Evolutionary conservation across 1,140 invertebrate genomes (phyloP).

Genomic region (Aphaenogaster rudis): DNA sequence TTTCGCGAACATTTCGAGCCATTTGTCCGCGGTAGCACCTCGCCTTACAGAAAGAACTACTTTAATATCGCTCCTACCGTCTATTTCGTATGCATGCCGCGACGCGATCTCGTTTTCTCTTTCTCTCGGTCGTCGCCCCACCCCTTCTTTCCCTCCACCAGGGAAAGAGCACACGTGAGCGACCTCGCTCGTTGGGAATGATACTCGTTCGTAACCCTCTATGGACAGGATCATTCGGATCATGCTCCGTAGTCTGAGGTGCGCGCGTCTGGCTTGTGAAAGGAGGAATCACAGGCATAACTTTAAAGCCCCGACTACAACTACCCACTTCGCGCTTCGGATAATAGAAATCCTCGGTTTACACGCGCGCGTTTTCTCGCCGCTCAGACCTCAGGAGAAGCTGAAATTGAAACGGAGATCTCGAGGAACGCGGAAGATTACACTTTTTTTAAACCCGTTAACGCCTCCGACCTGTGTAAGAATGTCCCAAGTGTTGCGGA

Average conservation of each 20-base stretch:
- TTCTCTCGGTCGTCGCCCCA: slow-evolving; percentile 42
- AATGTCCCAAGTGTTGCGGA: neutral
- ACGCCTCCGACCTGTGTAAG: neutral
- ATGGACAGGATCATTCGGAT: slow-evolving; percentile 64
- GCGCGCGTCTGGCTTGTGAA: slow-evolving; percentile 39
- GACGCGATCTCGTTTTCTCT: slow-evolving; percentile 48
- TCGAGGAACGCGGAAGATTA: neutral
- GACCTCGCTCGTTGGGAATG: slow-evolving; percentile 48
- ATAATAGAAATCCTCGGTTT: slow-evolving; percentile 57
- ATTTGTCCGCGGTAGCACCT: slow-evolving; percentile 64
- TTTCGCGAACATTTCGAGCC: slow-evolving; percentile 57
- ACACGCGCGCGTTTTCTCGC: neutral
- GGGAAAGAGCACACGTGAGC: slow-evolving; percentile 45
- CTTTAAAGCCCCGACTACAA: slow-evolving; percentile 56
- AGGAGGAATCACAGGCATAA: slow-evolving; percentile 56
- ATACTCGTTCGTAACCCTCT: slow-evolving; percentile 64
- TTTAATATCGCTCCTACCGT: slow-evolving; percentile 72
- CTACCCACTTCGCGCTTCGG: slow-evolving; percentile 36
- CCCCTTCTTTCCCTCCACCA: neutral
- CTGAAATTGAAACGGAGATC: slow-evolving; percentile 49
- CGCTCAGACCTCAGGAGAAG: neutral
- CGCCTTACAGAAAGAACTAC: slow-evolving; percentile 70
- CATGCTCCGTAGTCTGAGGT: slow-evolving; percentile 43
- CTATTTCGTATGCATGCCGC: slow-evolving; percentile 72
- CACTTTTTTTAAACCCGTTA: slow-evolving; percentile 40